Base-by-base conservation (phyloP, 2,797 vertebrate species). In the Semotilus atromaculatus region DNA sequence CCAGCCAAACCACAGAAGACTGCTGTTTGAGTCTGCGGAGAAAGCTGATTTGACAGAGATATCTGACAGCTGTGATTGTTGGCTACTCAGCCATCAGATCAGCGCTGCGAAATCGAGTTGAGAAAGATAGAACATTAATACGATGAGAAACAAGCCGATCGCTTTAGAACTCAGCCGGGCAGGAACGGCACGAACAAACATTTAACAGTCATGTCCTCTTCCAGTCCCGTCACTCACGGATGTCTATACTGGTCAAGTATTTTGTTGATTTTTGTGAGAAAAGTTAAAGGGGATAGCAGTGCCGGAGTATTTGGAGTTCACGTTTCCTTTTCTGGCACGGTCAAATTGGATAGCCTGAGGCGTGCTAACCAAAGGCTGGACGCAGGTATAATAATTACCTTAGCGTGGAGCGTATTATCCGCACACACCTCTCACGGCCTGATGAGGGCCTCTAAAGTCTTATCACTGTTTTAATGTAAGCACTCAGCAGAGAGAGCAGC, bases 321-420 rank as follows among this genome's bases (percentile, higher is more conserved):
- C 53, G 5, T 73, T 86, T 82, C 62, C 53, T 85, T 82, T 48
- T 68, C 43, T 45, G 48, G 21, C 81, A 78, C 5, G 60, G 80
- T 74, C 13, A 34, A 51, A 82, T 72, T 62, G 48, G 80, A 73
- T 71, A 83, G 80, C 85, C 84, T 76, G 75, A 90, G 82, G 84
- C 1, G 0, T 86, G 84, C 80, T 87, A 89, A 88, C 66, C 87
- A 86, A 82, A 67, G 72, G 85, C 87, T 90, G 81, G 89, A 90
- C 92, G 88, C 84, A 91, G 81, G 86, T 90, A 48, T 79, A 82
- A 80, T 89, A 88, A 91, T 92, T 92, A 85, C 85, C 66, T 88
- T 18, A 85, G 90, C 86, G 53, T 40, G 89, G 88, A 88, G 81
- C 84, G 38, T 90, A 82, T 76, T 64, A 67, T 84, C 72, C 60